phyloP scores from a whole-genome alignment of 2,888 invertebrate genomes.

The Vanessa cardui region DNA sequence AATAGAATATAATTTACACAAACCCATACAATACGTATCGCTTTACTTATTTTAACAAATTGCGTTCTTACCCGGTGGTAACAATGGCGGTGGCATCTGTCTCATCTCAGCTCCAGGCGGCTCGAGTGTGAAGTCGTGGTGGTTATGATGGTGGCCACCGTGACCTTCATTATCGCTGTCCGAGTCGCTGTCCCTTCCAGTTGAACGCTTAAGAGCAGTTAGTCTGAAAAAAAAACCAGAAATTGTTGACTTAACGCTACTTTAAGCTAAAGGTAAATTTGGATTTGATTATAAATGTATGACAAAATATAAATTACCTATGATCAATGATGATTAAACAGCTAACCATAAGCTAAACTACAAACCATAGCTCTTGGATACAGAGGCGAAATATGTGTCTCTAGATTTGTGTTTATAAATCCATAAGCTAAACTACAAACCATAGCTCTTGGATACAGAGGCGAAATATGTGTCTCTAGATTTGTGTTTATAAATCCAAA shows the following conservation, averaged over 20 bases:
- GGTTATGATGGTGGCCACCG: slow-evolving; percentile 30
- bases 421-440: too few relatives aligned
- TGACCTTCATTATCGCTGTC: slow-evolving; percentile 63
- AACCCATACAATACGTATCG: not conserved
- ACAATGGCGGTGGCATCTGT: slow-evolving; percentile 67
- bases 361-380: too few relatives aligned
- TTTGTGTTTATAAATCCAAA: too few relatives aligned
- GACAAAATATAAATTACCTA: too few relatives aligned
- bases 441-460: too few relatives aligned
- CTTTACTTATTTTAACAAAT: not conserved
- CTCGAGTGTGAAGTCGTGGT: slow-evolving; percentile 57
- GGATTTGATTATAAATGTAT: too few relatives aligned
- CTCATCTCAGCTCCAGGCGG: slow-evolving; percentile 70
- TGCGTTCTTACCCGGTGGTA: slow-evolving; percentile 58
- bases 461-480: too few relatives aligned
- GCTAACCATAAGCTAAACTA: too few relatives aligned
- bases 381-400: too few relatives aligned
- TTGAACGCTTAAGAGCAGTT: slow-evolving; percentile 62
- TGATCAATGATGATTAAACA: too few relatives aligned
- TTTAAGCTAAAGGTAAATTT: too few relatives aligned
- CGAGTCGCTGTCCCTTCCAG: slow-evolving; percentile 65
- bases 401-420: too few relatives aligned
- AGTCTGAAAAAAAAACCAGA: slow-evolving; percentile 48
- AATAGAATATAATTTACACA: not conserved
- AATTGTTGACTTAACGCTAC: not conserved